Evolutionary conservation across 2,113 vertebrate genomes (phyloP).

Genomic region (Perognathus longimembris): DNA sequence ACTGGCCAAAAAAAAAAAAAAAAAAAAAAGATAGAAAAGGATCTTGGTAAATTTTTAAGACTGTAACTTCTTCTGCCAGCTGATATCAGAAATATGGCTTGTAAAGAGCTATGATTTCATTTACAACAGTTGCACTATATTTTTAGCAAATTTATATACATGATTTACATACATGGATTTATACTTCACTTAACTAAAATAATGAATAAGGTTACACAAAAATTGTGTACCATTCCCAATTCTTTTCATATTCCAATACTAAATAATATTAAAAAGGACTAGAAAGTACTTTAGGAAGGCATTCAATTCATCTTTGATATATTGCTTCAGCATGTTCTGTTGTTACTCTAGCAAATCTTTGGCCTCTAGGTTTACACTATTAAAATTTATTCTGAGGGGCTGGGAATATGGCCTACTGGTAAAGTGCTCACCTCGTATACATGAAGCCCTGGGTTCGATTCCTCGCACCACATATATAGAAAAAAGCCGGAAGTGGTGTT

Average conservation of each 20-base stretch:
- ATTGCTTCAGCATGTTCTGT: neutral
- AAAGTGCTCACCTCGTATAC: too few species aligned
- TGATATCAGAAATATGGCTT: conserved; percentile 39
- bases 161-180: conserved; percentile 39
- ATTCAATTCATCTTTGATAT: neutral
- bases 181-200: conserved; percentile 38
- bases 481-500: too few species aligned
- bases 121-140: conserved; percentile 42
- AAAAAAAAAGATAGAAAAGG: neutral
- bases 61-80: conserved; percentile 7
- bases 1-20: too few species aligned
- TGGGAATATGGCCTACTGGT: too few species aligned
- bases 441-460: too few species aligned
- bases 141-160: conserved; percentile 37
- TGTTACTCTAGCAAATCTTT: conserved; percentile 29
- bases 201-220: conserved; percentile 48
- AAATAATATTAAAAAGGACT: conserved; percentile 25
- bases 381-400: conserved; percentile 50
- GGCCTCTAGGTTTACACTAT: neutral
- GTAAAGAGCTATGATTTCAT: conserved; percentile 8
- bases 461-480: too few species aligned
- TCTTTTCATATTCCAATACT: conserved; percentile 32
- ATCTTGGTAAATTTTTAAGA: conserved; percentile 41
- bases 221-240: neutral
- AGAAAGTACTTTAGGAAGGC: neutral